Evolutionary conservation across 92 coral and sea anemone species (phyloP).

Genomic region (Parazoanthus atlanticus): DNA sequence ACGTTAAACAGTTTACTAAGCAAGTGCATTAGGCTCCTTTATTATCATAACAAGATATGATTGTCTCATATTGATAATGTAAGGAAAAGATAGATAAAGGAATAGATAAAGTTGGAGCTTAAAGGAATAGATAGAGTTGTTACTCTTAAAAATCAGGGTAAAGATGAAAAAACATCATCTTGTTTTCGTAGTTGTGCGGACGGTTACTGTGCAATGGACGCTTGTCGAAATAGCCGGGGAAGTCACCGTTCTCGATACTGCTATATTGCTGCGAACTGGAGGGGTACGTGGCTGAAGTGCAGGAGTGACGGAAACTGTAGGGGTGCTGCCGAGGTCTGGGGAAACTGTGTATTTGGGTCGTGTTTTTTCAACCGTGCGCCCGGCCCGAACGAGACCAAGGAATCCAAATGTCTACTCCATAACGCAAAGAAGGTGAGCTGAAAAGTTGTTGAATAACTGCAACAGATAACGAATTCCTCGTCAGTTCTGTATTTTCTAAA

Average conservation of each 20-base stretch:
- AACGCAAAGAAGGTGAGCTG: background rate
- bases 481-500: no score
- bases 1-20: no score
- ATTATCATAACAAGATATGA: no score
- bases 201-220: slow-evolving; percentile 46
- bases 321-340: slow-evolving; percentile 40
- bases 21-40: no score
- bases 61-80: no score
- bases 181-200: background rate
- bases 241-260: slow-evolving; percentile 28
- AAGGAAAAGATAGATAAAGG: no score
- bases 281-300: slow-evolving; percentile 5
- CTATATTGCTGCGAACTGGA: slow-evolving; percentile 34
- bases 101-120: no score
- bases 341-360: slow-evolving; percentile 27
- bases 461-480: no score
- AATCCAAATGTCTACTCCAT: background rate
- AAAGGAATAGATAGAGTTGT: no score
- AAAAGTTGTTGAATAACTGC: no score
- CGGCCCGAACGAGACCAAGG: background rate
- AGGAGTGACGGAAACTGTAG: background rate
- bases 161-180: no score
- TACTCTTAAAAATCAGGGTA: no score
- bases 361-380: slow-evolving; percentile 46
- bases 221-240: slow-evolving; percentile 9